Base-by-base conservation (phyloP, 1,140 invertebrate genomes). In the Steinernema feltiae region DNA sequence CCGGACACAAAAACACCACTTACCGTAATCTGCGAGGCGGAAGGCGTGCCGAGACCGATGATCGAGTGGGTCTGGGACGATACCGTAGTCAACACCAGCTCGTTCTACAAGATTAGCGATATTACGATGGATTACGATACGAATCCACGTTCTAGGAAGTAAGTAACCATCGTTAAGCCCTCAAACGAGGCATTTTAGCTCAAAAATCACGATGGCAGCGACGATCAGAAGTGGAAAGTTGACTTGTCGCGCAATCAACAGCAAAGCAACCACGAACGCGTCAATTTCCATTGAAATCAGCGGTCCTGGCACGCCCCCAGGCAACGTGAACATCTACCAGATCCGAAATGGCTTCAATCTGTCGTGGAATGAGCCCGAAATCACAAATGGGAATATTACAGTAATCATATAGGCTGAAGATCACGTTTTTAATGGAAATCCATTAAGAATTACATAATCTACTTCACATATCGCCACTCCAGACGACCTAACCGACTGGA, bases 321-420 rank as follows among this genome's bases (percentile, higher is more conserved):
- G 7, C 53, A 15, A 63, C 24, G 53, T 63, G 7, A 63, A 63
- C 53, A 63, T 63, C 53, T 63, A 63, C 53, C 53, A 63, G 24
- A 27, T 63, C 53, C 53, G 53, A 3, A 63, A 63, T 27, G 53
- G 53, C 53, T 63, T 63, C 53, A 46, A 46, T 46, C 41, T 46
- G n/a, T 46, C 41, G n/a, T 46, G 41, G 41, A 46, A 46, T 7
- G 41, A 46, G 41, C 41, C 53, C 24, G 53, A 63, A 15, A 15
- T 63, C 24, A 7, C 53, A 17, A 63, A 63, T 27, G 53, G 53
- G 24, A 63, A 63, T 27, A 63, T 63, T 27, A 63, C 53, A 12
- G 53, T 63, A n/a, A 27, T 15, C 24, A n/a, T 63, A 15, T 27
- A 15, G 7, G 7, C 24, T 21, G 7, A 3, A 15, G 12, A 3